Conservation (phyloP, 2,113 vertebrate species). For the Erythrocercus mccallii region DNA sequence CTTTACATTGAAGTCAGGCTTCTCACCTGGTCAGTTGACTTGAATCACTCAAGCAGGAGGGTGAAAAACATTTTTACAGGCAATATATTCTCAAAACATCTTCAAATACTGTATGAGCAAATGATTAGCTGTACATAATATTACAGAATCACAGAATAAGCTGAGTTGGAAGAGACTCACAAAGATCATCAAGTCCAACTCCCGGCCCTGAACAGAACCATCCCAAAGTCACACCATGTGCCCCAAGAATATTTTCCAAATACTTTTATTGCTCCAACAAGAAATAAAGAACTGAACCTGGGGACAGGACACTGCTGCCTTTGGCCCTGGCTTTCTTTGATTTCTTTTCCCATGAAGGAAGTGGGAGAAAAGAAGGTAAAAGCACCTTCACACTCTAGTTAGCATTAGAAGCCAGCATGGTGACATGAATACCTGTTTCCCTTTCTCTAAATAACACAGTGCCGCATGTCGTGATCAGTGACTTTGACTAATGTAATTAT, state of each 20-base stretch:
- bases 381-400: neutral
- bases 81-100: neutral
- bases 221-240: neutral
- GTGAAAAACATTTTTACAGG: neutral
- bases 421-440: neutral
- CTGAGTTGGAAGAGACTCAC: neutral
- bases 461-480: neutral
- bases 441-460: constrained; percentile 30
- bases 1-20: neutral
- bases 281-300: neutral
- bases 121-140: neutral
- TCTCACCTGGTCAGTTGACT: neutral
- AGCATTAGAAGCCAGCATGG: neutral
- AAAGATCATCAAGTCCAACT: rapidly evolving
- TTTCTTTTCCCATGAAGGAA: neutral
- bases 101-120: neutral
- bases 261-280: neutral
- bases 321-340: neutral
- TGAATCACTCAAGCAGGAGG: neutral
- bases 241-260: neutral
- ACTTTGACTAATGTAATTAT: constrained; percentile 50
- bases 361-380: neutral
- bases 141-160: neutral
- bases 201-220: neutral
- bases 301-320: neutral